Percentiles rank a stretch among this genome's conserved stretches.
phyloP scores from a whole-genome alignment of 2,797 vertebrate genomes.

The Uromys caudimaculatus region DNA sequence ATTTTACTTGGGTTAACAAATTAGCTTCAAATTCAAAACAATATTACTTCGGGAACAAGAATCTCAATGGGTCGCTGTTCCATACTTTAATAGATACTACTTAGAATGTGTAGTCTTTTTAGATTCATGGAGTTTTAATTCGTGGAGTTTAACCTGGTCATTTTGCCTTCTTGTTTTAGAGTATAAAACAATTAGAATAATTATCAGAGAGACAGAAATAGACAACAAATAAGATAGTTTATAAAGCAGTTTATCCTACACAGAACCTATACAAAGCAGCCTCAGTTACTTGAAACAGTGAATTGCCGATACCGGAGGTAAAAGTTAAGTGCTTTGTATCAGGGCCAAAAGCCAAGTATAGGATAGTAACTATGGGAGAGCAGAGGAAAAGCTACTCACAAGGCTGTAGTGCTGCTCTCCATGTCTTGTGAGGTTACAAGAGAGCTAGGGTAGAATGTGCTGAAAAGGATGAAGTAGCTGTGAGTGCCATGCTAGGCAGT shows the following conservation, averaged over 20 bases:
- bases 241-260: slow-evolving; percentile 61
- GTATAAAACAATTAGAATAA: slow-evolving; percentile 50
- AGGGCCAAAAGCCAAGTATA: slow-evolving; percentile 57
- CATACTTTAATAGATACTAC: background rate
- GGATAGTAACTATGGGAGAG: slow-evolving; percentile 16
- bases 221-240: slow-evolving; percentile 47
- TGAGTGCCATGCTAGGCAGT: slow-evolving; percentile 13
- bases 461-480: slow-evolving; percentile 42
- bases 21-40: slow-evolving; percentile 25
- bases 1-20: slow-evolving; percentile 42
- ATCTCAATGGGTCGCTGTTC: background rate
- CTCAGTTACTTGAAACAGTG: slow-evolving; percentile 67
- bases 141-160: background rate
- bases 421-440: slow-evolving; percentile 38
- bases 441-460: slow-evolving; percentile 40
- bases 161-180: slow-evolving; percentile 56
- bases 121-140: slow-evolving; percentile 38
- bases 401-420: background rate
- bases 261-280: slow-evolving; percentile 58
- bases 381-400: slow-evolving; percentile 5
- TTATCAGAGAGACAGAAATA: slow-evolving; percentile 40
- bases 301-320: slow-evolving; percentile 53
- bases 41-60: background rate
- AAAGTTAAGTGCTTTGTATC: slow-evolving; percentile 53
- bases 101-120: slow-evolving; percentile 38